Evolutionary conservation across 1,140 invertebrate genomes (phyloP).

Genomic region (Caenorhabditis brenneri): DNA sequence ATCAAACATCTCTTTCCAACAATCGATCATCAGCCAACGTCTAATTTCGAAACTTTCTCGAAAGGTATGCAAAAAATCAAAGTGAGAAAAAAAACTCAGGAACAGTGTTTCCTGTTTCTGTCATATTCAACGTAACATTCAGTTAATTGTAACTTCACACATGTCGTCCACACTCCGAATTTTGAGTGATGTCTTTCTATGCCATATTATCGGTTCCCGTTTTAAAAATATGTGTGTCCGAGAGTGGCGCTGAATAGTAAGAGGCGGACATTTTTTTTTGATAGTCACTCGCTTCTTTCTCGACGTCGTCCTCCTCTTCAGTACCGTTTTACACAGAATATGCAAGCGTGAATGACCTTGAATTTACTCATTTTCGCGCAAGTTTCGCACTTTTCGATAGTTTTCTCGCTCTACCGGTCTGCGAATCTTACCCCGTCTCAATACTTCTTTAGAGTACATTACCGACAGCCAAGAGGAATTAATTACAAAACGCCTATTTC

Average conservation of each 20-base stretch:
- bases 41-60: not conserved
- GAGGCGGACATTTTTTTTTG: not conserved
- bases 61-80: not conserved
- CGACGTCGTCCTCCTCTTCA: not conserved
- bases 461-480: slow-evolving; percentile 9
- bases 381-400: slow-evolving; percentile 33
- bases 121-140: not conserved
- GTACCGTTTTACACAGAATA: slow-evolving; percentile 28
- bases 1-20: no score
- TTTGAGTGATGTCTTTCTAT: slow-evolving; percentile 19
- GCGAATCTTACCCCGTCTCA: not conserved
- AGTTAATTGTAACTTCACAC: slow-evolving; percentile 39
- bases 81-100: not conserved
- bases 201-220: slow-evolving; percentile 43
- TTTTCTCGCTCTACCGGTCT: not conserved
- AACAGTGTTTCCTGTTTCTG: slow-evolving; percentile 26
- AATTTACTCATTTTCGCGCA: slow-evolving; percentile 30
- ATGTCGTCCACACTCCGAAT: not conserved
- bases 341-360: slow-evolving; percentile 43
- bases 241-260: slow-evolving; percentile 13
- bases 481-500: slow-evolving; percentile 41
- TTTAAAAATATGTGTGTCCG: slow-evolving; percentile 6
- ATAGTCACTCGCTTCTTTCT: slow-evolving; percentile 6
- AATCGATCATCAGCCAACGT: no score
- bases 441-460: slow-evolving; percentile 28